Conservation (phyloP, 2,113 vertebrate species). For the Cyanocitta stelleri region DNA sequence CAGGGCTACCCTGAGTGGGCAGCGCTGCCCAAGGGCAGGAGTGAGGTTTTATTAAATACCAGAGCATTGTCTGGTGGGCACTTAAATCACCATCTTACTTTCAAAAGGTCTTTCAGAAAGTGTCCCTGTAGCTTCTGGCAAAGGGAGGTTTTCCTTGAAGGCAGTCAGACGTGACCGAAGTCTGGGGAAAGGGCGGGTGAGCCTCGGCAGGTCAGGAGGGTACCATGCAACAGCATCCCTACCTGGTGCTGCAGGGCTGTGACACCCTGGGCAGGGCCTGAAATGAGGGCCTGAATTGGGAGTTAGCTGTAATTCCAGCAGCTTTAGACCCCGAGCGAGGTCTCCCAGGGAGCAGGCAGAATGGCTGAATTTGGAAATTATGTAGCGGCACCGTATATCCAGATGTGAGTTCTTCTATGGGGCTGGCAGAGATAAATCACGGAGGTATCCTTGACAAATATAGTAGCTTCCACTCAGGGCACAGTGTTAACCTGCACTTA, state of each 20-base stretch:
- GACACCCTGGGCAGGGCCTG: fast-evolving
- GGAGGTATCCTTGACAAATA: slow-evolving; percentile 40
- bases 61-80: fast-evolving
- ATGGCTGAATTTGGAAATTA: neutral
- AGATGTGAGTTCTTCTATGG: neutral
- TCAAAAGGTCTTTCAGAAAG: neutral
- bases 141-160: neutral
- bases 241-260: neutral
- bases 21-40: neutral
- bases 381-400: neutral
- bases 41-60: neutral
- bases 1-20: neutral
- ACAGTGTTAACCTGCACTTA: slow-evolving; percentile 54
- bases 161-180: fast-evolving
- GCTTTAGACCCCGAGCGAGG: neutral
- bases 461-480: slow-evolving; percentile 27
- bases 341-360: neutral
- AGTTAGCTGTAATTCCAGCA: neutral
- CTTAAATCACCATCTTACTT: neutral
- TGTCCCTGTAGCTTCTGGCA: neutral
- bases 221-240: fast-evolving
- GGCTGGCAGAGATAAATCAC: slow-evolving; percentile 20
- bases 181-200: fast-evolving
- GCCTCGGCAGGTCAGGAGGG: fast-evolving
- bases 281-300: neutral